Evolutionary conservation across 2,113 vertebrate genomes (phyloP).

Genomic region (Hippocampus zosterae): DNA sequence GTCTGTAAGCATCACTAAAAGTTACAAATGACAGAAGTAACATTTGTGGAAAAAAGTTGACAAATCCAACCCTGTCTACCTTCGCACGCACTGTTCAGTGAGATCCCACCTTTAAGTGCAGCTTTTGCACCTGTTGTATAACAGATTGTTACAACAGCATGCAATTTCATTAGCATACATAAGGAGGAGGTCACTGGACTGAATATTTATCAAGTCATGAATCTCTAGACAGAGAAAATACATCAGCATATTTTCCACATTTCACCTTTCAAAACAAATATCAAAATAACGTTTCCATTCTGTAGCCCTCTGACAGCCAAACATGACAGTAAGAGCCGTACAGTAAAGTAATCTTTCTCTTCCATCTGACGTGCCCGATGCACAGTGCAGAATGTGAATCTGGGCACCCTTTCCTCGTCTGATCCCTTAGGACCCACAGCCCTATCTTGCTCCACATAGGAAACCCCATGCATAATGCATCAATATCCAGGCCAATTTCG

Average conservation of each 20-base stretch:
- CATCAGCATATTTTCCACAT: neutral
- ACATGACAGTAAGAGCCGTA: neutral
- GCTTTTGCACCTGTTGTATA: neutral
- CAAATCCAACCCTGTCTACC: too few species aligned
- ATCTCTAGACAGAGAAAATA: neutral
- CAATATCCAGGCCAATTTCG: conserved; percentile 54
- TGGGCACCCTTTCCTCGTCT: conserved; percentile 50
- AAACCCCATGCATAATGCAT: conserved; percentile 65
- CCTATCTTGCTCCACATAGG: conserved; percentile 56
- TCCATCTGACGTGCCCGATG: conserved; percentile 16
- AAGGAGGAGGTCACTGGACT: neutral
- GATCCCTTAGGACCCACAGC: conserved; percentile 57
- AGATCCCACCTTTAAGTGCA: too few species aligned
- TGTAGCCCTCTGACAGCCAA: conserved; percentile 11
- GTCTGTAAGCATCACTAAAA: too few species aligned
- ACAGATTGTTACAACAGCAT: neutral
- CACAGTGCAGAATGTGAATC: conserved; percentile 40
- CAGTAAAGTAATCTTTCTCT: conserved; percentile 23
- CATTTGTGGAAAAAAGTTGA: too few species aligned
- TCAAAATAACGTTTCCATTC: neutral
- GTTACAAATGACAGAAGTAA: too few species aligned
- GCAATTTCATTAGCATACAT: too few species aligned
- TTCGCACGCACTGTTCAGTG: too few species aligned
- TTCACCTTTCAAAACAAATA: neutral
- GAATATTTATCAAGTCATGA: neutral